phyloP scores from a whole-genome alignment of 2,797 vertebrate species.

The Vipera latastei region DNA sequence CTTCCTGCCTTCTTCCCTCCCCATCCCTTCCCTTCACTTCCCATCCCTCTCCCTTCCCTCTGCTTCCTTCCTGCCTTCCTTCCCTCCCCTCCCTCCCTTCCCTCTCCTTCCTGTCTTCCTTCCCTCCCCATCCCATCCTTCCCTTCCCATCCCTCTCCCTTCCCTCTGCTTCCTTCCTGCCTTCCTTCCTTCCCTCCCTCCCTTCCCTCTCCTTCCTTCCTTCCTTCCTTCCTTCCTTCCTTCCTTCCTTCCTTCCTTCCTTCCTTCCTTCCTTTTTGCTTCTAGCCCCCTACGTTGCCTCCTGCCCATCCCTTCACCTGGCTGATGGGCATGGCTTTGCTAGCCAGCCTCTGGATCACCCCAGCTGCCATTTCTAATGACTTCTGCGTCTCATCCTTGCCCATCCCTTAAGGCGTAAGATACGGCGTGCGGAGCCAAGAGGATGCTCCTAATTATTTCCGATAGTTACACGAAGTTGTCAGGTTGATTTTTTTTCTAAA shows the following conservation, averaged over 20 bases:
- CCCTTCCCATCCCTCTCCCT: too few relatives aligned
- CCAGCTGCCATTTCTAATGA: conserved; percentile 5
- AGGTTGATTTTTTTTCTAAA: conserved; percentile 72
- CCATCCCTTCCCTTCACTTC: too few relatives aligned
- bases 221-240: too few relatives aligned
- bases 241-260: too few relatives aligned
- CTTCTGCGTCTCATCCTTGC: conserved; percentile 31
- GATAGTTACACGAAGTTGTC: conserved; percentile 74
- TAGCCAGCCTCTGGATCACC: neutral
- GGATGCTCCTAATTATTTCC: conserved; percentile 69
- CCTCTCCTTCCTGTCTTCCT: too few relatives aligned
- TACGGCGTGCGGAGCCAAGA: conserved; percentile 45
- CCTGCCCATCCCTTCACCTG: neutral
- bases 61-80: too few relatives aligned
- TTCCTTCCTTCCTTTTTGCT: neutral
- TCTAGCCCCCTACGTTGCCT: neutral
- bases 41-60: too few relatives aligned
- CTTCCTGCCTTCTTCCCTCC: too few relatives aligned
- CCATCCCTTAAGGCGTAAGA: conserved; percentile 64
- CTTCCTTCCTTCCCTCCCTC: neutral
- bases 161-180: too few relatives aligned
- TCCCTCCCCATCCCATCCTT: too few relatives aligned
- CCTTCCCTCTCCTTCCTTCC: too few relatives aligned
- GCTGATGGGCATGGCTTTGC: neutral
- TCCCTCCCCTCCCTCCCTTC: too few relatives aligned